phyloP scores from a whole-genome alignment of 2,113 vertebrate genomes.

The Corythoichthys haematopterus region DNA sequence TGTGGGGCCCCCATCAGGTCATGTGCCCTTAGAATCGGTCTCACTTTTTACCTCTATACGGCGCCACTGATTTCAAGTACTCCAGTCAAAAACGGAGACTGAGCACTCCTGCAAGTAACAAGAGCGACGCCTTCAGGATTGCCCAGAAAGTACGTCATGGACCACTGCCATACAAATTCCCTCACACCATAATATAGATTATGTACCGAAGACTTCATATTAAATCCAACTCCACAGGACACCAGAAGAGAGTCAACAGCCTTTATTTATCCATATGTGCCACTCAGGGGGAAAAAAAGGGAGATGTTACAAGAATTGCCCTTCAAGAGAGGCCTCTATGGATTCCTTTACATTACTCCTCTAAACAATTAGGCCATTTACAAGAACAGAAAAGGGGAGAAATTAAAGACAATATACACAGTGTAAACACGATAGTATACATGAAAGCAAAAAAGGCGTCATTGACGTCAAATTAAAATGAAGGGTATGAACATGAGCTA shows the following conservation, averaged over 20 bases:
- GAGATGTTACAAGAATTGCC: conserved; percentile 69
- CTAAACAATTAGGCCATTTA: conserved; percentile 70
- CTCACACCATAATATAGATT: no score
- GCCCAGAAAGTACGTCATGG: background rate
- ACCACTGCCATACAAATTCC: background rate
- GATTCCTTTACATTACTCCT: conserved; percentile 63
- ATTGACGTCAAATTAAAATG: conserved; percentile 72
- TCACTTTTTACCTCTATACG: no score
- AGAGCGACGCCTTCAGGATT: background rate
- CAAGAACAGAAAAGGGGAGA: conserved; percentile 45
- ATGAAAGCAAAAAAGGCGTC: conserved; percentile 62
- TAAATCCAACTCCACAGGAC: conserved; percentile 23
- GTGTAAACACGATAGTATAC: conserved; percentile 74
- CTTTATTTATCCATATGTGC: conserved; percentile 80
- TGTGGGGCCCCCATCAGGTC: no score
- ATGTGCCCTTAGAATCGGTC: no score
- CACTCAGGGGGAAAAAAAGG: conserved; percentile 64
- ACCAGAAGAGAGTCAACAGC: conserved; percentile 69
- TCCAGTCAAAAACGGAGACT: no score
- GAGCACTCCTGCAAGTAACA: background rate
- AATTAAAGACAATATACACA: conserved; percentile 72
- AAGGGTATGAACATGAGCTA: conserved; percentile 69
- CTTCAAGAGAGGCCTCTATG: conserved; percentile 67
- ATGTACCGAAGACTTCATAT: background rate
- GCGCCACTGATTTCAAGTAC: no score